Conservation (phyloP, 2,888 invertebrate genomes). For the Rhamphomyia laevipes region DNA sequence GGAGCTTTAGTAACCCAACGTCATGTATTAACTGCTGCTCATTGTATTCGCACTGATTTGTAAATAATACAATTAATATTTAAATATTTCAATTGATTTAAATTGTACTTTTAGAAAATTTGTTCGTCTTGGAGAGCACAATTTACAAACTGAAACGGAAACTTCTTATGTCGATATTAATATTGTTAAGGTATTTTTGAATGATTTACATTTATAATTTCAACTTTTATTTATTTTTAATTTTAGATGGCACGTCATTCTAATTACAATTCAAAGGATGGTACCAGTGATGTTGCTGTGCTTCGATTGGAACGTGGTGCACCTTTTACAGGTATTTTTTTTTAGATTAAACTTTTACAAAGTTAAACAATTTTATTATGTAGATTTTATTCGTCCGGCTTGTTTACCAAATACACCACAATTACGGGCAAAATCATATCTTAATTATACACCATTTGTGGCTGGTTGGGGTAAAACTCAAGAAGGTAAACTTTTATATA, state of each 20-base stretch:
- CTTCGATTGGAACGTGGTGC: constrained; percentile 49
- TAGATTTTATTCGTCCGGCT: constrained; percentile 58
- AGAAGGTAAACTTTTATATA: constrained; percentile 19
- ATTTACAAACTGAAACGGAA: constrained; percentile 49
- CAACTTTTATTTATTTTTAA: not conserved
- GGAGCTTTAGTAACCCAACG: constrained; percentile 40
- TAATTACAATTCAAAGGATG: constrained; percentile 31
- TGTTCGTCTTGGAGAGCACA: constrained; percentile 68
- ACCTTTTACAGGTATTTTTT: constrained; percentile 40
- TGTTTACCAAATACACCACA: constrained; percentile 55
- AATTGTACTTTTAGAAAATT: constrained; percentile 41
- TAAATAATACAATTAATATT: not conserved
- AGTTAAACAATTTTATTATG: constrained; percentile 20
- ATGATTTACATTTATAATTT: not conserved
- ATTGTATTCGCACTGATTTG: constrained; percentile 29
- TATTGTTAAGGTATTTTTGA: constrained; percentile 39
- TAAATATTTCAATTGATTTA: constrained; percentile 11
- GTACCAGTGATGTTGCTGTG: constrained; percentile 68
- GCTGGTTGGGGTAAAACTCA: constrained; percentile 48
- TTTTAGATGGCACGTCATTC: constrained; percentile 24
- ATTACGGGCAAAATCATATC: constrained; percentile 44
- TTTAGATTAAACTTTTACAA: not conserved
- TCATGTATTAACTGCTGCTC: constrained; percentile 56
- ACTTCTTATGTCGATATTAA: constrained; percentile 46
- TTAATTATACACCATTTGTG: constrained; percentile 50